Evolutionary conservation across 2,797 vertebrate species (phyloP).

Genomic region (Etheostoma perlongum): DNA sequence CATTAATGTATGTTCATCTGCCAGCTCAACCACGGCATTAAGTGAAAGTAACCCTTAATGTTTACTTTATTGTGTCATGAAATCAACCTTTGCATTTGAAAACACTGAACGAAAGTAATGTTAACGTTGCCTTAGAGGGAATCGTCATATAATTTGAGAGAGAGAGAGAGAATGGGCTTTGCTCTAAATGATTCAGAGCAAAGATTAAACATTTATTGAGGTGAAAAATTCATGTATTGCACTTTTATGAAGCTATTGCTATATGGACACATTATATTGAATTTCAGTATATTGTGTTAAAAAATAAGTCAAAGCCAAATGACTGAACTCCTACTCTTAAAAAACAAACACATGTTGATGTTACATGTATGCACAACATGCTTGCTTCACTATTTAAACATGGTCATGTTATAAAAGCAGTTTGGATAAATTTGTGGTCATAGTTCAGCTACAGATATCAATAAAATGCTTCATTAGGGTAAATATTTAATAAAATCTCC

Average conservation of each 20-base stretch:
- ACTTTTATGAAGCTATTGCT: conserved; percentile 70
- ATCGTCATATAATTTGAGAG: conserved; percentile 85
- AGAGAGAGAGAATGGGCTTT: conserved; percentile 53
- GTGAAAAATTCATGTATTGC: conserved; percentile 81
- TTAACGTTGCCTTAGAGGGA: conserved; percentile 80
- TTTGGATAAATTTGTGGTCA: background rate
- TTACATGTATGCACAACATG: conserved; percentile 4
- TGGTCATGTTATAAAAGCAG: conserved; percentile 3
- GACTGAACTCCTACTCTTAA: background rate
- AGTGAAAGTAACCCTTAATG: conserved; percentile 36
- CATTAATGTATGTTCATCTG: background rate
- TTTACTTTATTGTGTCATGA: conserved; percentile 63
- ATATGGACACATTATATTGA: conserved; percentile 53
- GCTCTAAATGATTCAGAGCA: conserved; percentile 76
- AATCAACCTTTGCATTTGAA: conserved; percentile 68
- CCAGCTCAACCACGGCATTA: background rate
- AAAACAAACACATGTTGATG: background rate
- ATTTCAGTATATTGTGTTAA: conserved; percentile 33
- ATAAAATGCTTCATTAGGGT: background rate
- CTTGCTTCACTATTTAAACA: background rate
- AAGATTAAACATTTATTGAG: conserved; percentile 80
- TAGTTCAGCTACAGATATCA: background rate
- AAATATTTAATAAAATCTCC: background rate
- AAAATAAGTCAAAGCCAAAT: conserved; percentile 11
- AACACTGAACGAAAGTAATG: conserved; percentile 69